A percentile compares a stretch with the other conserved stretches of the same genome.
Evolutionary conservation across 1,140 invertebrate genomes (phyloP).

Genomic region (Papilio glaucus): DNA sequence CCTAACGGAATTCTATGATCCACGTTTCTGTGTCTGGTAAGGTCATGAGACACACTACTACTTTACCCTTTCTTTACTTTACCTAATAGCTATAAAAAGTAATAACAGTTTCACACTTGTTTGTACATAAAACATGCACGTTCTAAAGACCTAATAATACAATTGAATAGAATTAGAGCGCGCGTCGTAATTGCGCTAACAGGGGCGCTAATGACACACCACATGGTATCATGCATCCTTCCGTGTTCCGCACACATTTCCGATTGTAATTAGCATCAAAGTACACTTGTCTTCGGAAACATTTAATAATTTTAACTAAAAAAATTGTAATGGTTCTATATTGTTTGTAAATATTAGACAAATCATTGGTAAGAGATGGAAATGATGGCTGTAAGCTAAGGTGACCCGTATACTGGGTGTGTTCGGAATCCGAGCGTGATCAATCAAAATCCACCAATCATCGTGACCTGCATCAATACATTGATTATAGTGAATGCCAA

Average conservation of each 20-base stretch:
- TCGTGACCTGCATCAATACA: too few species aligned
- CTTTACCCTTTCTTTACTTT: too few species aligned
- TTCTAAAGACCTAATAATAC: neutral
- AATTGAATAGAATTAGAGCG: constrained; percentile 9
- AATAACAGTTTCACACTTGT: neutral
- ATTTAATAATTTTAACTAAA: constrained; percentile 13
- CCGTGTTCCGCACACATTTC: constrained; percentile 28
- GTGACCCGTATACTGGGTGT: too few species aligned
- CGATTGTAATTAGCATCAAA: constrained; percentile 31
- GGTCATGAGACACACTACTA: too few species aligned
- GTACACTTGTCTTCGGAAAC: constrained; percentile 20
- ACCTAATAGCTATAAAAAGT: too few species aligned
- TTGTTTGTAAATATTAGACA: neutral
- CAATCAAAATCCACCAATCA: too few species aligned
- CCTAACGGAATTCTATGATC: too few species aligned
- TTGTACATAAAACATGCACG: constrained; percentile 8
- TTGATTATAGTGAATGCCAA: too few species aligned
- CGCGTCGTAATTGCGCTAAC: constrained; percentile 21
- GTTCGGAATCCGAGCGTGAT: too few species aligned
- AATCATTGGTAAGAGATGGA: neutral
- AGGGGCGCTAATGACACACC: constrained; percentile 22
- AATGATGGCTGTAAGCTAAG: too few species aligned
- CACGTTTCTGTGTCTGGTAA: too few species aligned
- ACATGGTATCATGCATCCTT: constrained; percentile 9
- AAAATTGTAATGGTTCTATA: neutral